These are phyloP conservation scores for Pachypanchax playfairii DNA, from an alignment of 2,113 vertebrate species.

Conservation along the genomic window DNA sequence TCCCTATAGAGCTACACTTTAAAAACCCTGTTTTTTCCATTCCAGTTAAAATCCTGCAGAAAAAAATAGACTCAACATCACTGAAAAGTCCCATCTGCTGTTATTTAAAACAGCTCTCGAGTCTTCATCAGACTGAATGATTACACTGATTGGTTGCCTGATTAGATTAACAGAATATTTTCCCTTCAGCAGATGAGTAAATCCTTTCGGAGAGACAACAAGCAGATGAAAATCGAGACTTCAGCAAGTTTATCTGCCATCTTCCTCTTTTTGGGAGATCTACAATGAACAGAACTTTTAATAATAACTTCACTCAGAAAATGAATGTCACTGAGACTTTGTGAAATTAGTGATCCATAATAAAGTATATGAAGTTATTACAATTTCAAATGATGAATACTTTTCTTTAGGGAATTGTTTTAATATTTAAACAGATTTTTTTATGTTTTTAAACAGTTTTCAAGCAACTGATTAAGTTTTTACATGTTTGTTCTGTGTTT, in stretches of 20 bases:
- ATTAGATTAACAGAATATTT: neutral
- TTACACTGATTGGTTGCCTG: constrained; percentile 25
- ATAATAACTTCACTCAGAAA: too few species aligned
- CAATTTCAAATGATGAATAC: too few species aligned
- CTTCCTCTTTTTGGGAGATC: neutral
- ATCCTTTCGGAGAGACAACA: neutral
- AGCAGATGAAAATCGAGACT: neutral
- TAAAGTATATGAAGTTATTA: too few species aligned
- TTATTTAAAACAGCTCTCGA: neutral
- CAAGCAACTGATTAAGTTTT: too few species aligned
- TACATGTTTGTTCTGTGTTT: too few species aligned
- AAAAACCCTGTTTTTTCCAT: neutral
- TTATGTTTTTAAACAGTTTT: too few species aligned
- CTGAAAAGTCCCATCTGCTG: constrained; percentile 15
- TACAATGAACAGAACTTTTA: neutral
- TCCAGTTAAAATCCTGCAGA: neutral
- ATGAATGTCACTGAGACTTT: too few species aligned
- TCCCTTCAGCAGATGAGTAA: neutral
- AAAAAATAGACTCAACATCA: neutral
- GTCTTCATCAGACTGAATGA: neutral
- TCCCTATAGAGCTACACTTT: too few species aligned
- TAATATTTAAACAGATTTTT: too few species aligned
- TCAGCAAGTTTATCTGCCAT: neutral
- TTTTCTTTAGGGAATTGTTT: too few species aligned
- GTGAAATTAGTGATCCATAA: too few species aligned